Conservation (phyloP, 2,797 vertebrate species). For the Tamandua tetradactyla region DNA sequence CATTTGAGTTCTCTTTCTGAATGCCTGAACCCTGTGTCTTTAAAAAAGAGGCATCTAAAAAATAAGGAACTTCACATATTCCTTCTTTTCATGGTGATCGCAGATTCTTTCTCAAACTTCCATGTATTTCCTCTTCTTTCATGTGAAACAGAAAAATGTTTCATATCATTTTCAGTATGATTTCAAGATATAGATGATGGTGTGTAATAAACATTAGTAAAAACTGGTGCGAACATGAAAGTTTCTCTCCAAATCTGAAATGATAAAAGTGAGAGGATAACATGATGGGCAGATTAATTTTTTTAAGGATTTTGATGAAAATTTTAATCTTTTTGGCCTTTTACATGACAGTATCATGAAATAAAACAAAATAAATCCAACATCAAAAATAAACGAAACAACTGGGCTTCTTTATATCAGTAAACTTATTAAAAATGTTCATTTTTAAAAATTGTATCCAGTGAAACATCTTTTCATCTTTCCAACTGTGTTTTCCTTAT, state of each 20-base stretch:
- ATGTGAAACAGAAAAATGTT: neutral
- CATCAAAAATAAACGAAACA: neutral
- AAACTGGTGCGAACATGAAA: slow-evolving; percentile 17
- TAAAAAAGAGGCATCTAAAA: neutral
- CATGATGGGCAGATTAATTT: neutral
- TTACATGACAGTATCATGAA: neutral
- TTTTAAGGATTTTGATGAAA: slow-evolving; percentile 10
- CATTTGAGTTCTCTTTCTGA: neutral
- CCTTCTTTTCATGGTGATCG: neutral
- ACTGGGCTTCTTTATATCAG: slow-evolving; percentile 22
- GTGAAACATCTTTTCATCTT: slow-evolving; percentile 62
- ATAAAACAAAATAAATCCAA: neutral
- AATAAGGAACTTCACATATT: neutral
- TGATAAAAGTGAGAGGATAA: neutral
- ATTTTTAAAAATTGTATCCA: slow-evolving; percentile 50
- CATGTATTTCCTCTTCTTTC: neutral
- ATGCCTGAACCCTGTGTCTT: neutral
- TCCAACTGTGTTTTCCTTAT: slow-evolving; percentile 59
- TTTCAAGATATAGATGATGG: neutral
- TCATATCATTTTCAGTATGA: slow-evolving; percentile 11
- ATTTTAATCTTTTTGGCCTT: neutral
- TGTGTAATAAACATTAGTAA: neutral
- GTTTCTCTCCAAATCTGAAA: neutral
- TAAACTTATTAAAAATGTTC: slow-evolving; percentile 54
- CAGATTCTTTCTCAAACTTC: neutral